phyloP scores from a whole-genome alignment of 2,888 invertebrate genomes.

The Mesoligia furuncula region DNA sequence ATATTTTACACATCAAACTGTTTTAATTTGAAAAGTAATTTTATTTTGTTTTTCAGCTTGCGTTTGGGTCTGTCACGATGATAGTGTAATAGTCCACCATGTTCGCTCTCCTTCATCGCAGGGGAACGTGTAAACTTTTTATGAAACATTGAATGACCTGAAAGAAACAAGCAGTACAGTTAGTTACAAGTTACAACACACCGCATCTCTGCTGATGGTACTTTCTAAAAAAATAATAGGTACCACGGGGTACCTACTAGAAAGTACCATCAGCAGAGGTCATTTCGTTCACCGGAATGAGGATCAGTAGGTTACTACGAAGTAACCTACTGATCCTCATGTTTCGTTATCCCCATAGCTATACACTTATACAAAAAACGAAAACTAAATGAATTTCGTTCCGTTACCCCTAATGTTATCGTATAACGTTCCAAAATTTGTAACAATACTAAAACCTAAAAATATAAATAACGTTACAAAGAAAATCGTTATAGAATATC shows the following conservation, averaged over 20 bases:
- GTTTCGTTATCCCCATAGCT: background rate
- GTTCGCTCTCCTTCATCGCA: slow-evolving; percentile 73
- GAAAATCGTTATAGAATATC: too few relatives aligned
- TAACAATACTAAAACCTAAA: too few relatives aligned
- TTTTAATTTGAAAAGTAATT: slow-evolving; percentile 83
- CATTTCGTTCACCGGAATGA: too few relatives aligned
- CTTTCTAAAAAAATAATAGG: slow-evolving; percentile 1
- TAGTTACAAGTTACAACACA: background rate
- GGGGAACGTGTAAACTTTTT: slow-evolving; percentile 76
- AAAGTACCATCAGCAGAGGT: too few relatives aligned
- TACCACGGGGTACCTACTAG: too few relatives aligned
- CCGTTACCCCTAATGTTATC: too few relatives aligned
- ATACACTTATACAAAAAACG: too few relatives aligned
- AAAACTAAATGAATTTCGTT: too few relatives aligned
- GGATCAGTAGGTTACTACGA: too few relatives aligned
- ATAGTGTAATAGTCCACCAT: slow-evolving; percentile 69
- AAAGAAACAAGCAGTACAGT: slow-evolving; percentile 23
- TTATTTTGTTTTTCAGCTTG: slow-evolving; percentile 82
- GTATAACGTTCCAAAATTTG: too few relatives aligned
- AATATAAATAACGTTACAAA: too few relatives aligned
- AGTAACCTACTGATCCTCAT: background rate
- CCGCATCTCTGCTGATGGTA: background rate
- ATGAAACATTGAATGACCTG: slow-evolving; percentile 72
- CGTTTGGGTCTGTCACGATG: slow-evolving; percentile 71
- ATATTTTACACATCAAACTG: slow-evolving; percentile 74